Percentiles rank a stretch among this genome's conserved stretches.
These are phyloP conservation scores for Tupaia chinensis DNA, from an alignment of 2,113 vertebrate genomes.

Conservation along the genomic window DNA sequence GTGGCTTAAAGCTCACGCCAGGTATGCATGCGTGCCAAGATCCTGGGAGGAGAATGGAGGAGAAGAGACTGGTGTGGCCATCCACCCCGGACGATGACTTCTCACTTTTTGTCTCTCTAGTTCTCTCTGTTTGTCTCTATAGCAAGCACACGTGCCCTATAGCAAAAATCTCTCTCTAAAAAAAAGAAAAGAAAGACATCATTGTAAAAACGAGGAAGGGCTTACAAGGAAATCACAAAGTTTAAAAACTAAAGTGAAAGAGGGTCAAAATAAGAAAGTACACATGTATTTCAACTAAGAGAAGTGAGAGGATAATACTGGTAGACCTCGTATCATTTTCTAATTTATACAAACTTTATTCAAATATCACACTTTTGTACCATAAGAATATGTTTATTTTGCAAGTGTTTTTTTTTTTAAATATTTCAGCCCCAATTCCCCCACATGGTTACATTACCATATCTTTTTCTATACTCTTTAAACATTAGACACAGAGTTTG, in stretches of 20 bases:
- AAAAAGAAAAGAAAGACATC: not conserved
- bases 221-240: not conserved
- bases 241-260: not conserved
- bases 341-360: slow-evolving; percentile 5
- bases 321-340: not conserved
- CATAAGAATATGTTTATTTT: slow-evolving; percentile 44
- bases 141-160: too few relatives aligned
- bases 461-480: not conserved
- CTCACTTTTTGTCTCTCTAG: too few relatives aligned
- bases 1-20: too few relatives aligned
- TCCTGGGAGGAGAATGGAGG: too few relatives aligned
- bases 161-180: too few relatives aligned
- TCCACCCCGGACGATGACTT: too few relatives aligned
- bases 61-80: too few relatives aligned
- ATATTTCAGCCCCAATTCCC: not conserved
- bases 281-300: not conserved
- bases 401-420: slow-evolving; percentile 45
- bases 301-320: not conserved
- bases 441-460: not conserved
- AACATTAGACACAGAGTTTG: slow-evolving; percentile 52
- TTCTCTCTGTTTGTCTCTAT: too few relatives aligned
- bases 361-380: not conserved
- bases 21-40: too few relatives aligned
- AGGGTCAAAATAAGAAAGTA: not conserved
- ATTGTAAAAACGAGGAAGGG: not conserved